A percentile compares a stretch with the other conserved stretches of the same genome.
Conservation (phyloP, 2,113 vertebrate genomes). For the Copsychus sechellarum region DNA sequence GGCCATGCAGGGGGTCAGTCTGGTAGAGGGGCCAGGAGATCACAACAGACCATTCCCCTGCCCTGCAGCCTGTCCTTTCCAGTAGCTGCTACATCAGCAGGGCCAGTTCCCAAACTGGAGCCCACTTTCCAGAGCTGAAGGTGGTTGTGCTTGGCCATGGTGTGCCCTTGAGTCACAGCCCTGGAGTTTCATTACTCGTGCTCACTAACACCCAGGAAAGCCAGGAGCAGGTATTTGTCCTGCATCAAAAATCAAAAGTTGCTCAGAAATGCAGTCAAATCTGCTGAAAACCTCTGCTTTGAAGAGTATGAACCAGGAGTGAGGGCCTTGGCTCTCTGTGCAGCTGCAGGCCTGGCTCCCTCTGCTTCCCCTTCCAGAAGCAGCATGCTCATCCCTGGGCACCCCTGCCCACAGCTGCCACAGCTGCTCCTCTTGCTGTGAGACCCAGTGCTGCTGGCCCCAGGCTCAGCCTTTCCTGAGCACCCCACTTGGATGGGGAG, state of each 20-base stretch:
- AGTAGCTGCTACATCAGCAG: neutral
- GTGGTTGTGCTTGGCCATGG: neutral
- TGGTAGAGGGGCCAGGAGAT: neutral
- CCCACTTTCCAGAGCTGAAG: neutral
- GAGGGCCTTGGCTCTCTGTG: neutral
- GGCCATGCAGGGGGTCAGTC: neutral
- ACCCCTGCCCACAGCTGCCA: neutral
- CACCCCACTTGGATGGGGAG: neutral
- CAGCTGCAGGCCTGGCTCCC: neutral
- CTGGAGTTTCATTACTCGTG: accelerated
- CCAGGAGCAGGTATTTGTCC: neutral
- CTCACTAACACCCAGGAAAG: neutral
- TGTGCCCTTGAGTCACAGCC: neutral
- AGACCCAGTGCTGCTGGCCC: neutral
- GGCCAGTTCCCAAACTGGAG: neutral
- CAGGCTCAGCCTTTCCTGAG: neutral
- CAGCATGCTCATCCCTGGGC: accelerated
- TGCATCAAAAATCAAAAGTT: neutral
- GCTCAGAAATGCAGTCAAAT: neutral
- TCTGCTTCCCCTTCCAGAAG: neutral
- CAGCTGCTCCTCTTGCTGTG: neutral
- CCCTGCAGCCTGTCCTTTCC: neutral
- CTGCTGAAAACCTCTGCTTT: neutral
- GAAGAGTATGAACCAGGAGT: neutral
- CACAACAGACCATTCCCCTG: neutral